Conservation (phyloP, 2,797 vertebrate species). For the Ctenopoma kingsleyae region DNA sequence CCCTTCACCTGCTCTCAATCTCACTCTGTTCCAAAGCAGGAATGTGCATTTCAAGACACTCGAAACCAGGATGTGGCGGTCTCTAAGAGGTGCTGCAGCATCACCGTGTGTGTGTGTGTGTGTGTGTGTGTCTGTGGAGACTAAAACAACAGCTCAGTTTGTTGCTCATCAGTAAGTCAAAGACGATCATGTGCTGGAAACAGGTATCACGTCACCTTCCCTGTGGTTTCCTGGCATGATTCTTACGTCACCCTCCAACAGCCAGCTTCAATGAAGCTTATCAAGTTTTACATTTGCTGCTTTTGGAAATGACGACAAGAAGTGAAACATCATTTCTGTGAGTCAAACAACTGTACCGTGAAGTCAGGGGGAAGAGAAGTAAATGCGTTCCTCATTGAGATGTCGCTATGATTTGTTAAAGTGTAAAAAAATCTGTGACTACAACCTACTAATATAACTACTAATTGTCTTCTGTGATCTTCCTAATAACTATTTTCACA, state of each 20-base stretch:
- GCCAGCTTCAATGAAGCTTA: background rate
- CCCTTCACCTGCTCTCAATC: background rate
- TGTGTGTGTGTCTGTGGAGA: background rate
- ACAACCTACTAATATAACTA: too few species aligned
- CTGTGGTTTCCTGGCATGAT: constrained; percentile 7
- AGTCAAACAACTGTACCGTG: too few species aligned
- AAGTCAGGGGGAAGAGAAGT: background rate
- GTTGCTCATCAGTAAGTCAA: constrained; percentile 48
- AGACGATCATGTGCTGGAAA: constrained; percentile 37
- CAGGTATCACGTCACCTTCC: constrained; percentile 3
- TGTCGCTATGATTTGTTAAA: too few species aligned
- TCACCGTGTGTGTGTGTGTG: background rate
- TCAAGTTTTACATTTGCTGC: background rate
- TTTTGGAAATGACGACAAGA: background rate
- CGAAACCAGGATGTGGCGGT: background rate
- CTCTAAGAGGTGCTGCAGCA: background rate
- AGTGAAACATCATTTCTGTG: background rate
- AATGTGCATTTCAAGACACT: constrained; percentile 13
- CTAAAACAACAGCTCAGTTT: constrained; percentile 12
- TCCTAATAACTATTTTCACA: background rate
- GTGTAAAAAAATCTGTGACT: too few species aligned
- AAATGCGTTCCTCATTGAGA: background rate
- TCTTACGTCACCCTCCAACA: background rate
- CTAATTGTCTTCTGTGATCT: too few species aligned
- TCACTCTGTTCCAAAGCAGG: background rate